phyloP scores from a whole-genome alignment of 1,140 invertebrate genomes.

The Drosophila lini region DNA sequence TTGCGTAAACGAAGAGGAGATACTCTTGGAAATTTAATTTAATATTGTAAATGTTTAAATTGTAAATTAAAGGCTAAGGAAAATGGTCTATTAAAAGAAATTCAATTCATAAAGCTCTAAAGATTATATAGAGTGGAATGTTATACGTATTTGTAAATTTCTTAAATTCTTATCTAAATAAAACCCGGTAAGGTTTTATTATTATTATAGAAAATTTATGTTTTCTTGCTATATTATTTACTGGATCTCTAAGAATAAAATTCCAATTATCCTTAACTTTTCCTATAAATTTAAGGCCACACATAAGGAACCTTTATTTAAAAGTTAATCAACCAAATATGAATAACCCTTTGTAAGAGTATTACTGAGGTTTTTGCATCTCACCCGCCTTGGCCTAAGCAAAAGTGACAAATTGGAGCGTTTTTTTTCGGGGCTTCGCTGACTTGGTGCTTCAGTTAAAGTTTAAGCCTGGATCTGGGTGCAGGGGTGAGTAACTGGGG shows the following conservation, averaged over 20 bases:
- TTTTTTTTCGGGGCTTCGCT: slow-evolving; percentile 36
- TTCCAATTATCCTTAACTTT: background rate
- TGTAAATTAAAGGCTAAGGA: too few relatives aligned
- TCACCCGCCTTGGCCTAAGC: slow-evolving; percentile 30
- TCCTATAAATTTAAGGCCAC: background rate
- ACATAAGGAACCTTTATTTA: background rate
- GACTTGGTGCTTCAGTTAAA: slow-evolving; percentile 20
- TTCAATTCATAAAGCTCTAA: background rate
- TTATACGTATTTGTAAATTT: background rate
- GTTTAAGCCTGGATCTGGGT: slow-evolving; percentile 33
- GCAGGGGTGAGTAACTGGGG: slow-evolving; percentile 31
- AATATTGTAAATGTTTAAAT: too few relatives aligned
- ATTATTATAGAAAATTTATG: too few relatives aligned
- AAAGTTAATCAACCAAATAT: background rate
- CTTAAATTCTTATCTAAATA: too few relatives aligned
- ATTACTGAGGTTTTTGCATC: slow-evolving; percentile 41
- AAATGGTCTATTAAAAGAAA: background rate
- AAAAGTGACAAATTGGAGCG: slow-evolving; percentile 80
- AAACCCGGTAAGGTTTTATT: too few relatives aligned
- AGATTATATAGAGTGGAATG: background rate
- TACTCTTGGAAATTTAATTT: slow-evolving; percentile 30
- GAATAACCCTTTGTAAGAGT: slow-evolving; percentile 9
- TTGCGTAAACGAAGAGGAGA: slow-evolving; percentile 1
- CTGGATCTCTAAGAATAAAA: background rate
- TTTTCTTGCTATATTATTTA: too few relatives aligned